phyloP scores from a whole-genome alignment of 2,113 vertebrate genomes.

The Gallinago paraguaiae region DNA sequence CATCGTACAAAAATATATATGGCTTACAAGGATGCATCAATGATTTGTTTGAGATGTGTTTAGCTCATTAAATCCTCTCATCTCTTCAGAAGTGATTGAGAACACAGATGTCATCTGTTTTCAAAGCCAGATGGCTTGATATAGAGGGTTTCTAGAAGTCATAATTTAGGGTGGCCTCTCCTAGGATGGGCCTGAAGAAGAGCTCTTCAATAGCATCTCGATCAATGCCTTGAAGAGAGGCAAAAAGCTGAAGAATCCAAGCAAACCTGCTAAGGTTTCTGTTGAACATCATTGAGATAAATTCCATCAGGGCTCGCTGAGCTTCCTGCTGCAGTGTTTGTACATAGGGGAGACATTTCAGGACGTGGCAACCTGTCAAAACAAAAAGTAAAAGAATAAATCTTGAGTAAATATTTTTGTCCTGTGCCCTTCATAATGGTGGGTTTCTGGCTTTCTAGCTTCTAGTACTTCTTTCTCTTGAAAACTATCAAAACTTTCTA shows the following conservation, averaged over 20 bases:
- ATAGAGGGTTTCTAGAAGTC: constrained; percentile 35
- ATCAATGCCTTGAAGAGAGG: neutral
- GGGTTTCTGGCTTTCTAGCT: neutral
- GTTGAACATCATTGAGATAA: neutral
- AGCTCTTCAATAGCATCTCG: constrained; percentile 24
- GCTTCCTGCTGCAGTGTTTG: constrained; percentile 61
- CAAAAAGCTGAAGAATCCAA: constrained; percentile 1
- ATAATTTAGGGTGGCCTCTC: constrained; percentile 13
- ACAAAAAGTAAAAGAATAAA: neutral
- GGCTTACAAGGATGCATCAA: neutral
- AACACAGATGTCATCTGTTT: neutral
- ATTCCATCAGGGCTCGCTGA: constrained; percentile 36
- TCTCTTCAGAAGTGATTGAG: neutral
- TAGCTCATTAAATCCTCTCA: neutral
- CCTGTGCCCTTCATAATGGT: neutral
- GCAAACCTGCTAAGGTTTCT: constrained; percentile 17
- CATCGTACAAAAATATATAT: neutral
- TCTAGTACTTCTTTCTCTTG: neutral
- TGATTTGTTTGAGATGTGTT: neutral
- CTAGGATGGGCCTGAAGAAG: constrained; percentile 53
- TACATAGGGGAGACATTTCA: constrained; percentile 39
- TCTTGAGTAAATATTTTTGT: neutral
- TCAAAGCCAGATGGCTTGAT: neutral
- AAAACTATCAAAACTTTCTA: neutral
- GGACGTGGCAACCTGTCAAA: neutral